phyloP scores from a whole-genome alignment of 1,140 invertebrate species.

The Drosophila nikananu region DNA sequence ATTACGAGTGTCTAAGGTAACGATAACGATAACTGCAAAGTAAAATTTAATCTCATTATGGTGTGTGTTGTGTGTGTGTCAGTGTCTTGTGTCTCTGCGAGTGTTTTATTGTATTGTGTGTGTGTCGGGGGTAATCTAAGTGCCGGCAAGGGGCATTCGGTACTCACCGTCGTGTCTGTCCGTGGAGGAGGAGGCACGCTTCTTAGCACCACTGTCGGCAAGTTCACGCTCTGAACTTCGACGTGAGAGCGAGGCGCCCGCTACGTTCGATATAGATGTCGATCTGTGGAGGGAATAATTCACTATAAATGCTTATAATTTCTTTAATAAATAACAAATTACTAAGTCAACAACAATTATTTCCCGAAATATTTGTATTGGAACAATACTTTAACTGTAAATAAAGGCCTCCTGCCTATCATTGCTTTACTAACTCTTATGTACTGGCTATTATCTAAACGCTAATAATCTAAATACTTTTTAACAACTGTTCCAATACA shows the following conservation, averaged over 20 bases:
- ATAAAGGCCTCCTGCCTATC: neutral
- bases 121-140: slow-evolving; percentile 18
- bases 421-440: neutral
- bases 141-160: neutral
- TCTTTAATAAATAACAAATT: neutral
- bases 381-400: neutral
- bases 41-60: slow-evolving; percentile 70
- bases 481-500: neutral
- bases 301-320: neutral
- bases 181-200: slow-evolving; percentile 91
- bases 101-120: slow-evolving; percentile 41
- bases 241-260: slow-evolving; percentile 91
- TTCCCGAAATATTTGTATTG: neutral
- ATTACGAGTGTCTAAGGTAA: slow-evolving; percentile 59
- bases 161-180: slow-evolving; percentile 90
- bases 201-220: slow-evolving; percentile 92
- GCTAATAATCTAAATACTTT: neutral
- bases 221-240: slow-evolving; percentile 93
- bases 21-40: slow-evolving; percentile 77
- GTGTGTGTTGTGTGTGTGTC: slow-evolving; percentile 30
- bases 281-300: slow-evolving; percentile 87
- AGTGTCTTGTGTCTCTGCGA: slow-evolving; percentile 30
- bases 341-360: neutral
- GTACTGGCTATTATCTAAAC: neutral
- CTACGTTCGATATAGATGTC: slow-evolving; percentile 94